A percentile compares a stretch with the other conserved stretches of the same genome.
phyloP scores from a whole-genome alignment of 2,888 invertebrate species.

The Tuta absoluta region DNA sequence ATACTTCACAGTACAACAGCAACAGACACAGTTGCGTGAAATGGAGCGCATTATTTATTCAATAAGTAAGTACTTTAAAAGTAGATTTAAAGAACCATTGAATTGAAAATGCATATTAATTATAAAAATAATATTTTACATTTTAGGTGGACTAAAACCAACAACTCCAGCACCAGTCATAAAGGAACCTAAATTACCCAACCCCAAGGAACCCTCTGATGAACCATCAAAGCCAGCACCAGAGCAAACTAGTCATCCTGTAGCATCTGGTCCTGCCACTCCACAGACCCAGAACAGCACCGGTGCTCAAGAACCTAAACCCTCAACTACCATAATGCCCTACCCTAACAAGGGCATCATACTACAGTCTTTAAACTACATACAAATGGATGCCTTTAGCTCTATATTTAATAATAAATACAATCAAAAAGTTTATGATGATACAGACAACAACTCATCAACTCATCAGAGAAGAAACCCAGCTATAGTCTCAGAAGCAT shows the following conservation, averaged over 20 bases:
- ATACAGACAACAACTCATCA: slow-evolving; percentile 41
- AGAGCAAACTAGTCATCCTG: slow-evolving; percentile 37
- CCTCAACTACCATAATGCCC: slow-evolving; percentile 40
- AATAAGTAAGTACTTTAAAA: slow-evolving; percentile 48
- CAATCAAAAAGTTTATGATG: slow-evolving; percentile 33
- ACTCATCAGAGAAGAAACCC: slow-evolving; percentile 51
- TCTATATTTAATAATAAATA: slow-evolving; percentile 55
- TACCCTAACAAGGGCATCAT: slow-evolving; percentile 73
- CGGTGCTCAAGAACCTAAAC: neutral
- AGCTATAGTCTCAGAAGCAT: slow-evolving; percentile 62
- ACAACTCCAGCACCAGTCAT: slow-evolving; percentile 40
- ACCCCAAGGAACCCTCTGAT: neutral
- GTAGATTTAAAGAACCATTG: too few relatives aligned
- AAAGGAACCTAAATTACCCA: slow-evolving; percentile 32
- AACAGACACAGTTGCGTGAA: slow-evolving; percentile 90
- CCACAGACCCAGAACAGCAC: slow-evolving; percentile 20
- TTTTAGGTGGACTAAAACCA: slow-evolving; percentile 15
- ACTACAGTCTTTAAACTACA: slow-evolving; percentile 73
- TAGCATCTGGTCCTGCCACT: slow-evolving; percentile 36
- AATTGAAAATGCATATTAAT: neutral
- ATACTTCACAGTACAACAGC: slow-evolving; percentile 86
- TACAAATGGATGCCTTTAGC: slow-evolving; percentile 76
- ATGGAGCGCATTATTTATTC: slow-evolving; percentile 81
- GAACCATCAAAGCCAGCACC: slow-evolving; percentile 32
- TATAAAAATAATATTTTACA: neutral